phyloP scores from a whole-genome alignment of 2,888 invertebrate species.

The Acholoe squamosa region DNA sequence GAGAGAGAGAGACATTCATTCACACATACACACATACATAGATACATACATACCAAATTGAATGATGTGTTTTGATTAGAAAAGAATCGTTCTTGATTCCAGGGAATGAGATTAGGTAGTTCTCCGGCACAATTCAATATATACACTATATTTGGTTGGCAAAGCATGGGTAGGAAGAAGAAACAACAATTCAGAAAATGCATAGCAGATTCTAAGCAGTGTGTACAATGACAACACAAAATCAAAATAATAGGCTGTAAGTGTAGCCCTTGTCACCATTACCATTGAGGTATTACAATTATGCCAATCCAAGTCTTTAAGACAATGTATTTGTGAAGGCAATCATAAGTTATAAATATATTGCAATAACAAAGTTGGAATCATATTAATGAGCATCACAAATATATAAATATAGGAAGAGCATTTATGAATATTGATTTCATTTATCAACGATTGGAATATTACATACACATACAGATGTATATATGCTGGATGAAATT shows the following conservation, averaged over 20 bases:
- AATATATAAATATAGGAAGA: constrained; percentile 54
- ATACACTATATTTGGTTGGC: not conserved
- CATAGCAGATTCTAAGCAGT: not conserved
- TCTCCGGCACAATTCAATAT: not conserved
- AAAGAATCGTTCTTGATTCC: not conserved
- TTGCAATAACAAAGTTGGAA: constrained; percentile 45
- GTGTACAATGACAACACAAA: constrained; percentile 3
- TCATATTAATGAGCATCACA: constrained; percentile 36
- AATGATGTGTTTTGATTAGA: not conserved
- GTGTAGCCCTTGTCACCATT: constrained; percentile 30
- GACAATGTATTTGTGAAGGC: not conserved
- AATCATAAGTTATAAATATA: constrained; percentile 39
- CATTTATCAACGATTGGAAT: constrained; percentile 35
- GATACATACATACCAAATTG: not conserved
- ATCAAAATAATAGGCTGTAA: not conserved
- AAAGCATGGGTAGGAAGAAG: not conserved
- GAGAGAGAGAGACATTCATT: too few relatives aligned
- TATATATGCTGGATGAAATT: constrained; percentile 27
- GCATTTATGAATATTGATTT: constrained; percentile 9
- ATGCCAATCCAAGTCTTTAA: not conserved
- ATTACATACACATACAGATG: not conserved
- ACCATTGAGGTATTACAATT: constrained; percentile 28
- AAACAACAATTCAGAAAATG: not conserved
- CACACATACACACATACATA: constrained; percentile 21
- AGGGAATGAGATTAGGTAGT: not conserved